Base-by-base conservation (phyloP, 35 echinoderm and acorn worm species). In the Apostichopus californicus region DNA sequence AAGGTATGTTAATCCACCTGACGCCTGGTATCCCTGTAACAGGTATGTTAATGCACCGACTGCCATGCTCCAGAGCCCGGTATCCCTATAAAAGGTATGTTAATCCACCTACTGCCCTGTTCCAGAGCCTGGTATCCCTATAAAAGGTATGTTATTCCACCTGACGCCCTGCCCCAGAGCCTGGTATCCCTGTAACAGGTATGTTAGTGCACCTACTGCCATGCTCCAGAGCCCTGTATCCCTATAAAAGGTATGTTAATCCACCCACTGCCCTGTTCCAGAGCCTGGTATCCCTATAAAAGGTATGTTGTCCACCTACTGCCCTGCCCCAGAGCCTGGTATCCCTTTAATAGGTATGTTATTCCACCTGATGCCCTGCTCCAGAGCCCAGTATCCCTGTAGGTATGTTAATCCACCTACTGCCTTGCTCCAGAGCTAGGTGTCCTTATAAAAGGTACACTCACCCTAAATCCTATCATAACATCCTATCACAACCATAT, bases 181-280 rank as follows among this genome's bases (percentile, higher is more conserved):
- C 93, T 14, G 95, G 93, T 6, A 71, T 98, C 6, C 70, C 94
- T 13, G n/a, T 98, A 46, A 91, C 90, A 94, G 90, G 96, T 96
- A 78, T 93, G 92, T 28, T 22, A 28, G 0, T 61, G 0, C 28
- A 96, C 95, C 80, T 96, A 77, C 77, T 58, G 95, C 73, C 93
- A 86, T 80, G 90, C 80, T 77, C 81, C 90, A 9, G 93, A 94
- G 24, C 95, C 93, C 11, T 93, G 95, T 5, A 71, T 98, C 5
- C 64, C 94, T 10, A 64, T 98, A 26, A 91, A 93, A 95, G 89
- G 96, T 96, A 77, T 46, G 34, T 46, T 46, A 46, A 46, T 46
- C 1, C 34, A 46, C 34, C 34, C 0, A 46, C 34, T 46, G 34
- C 34, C 34, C 34, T 46, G 34, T 4, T 4, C 34, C 34, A 46